Base-by-base conservation (phyloP, 2,888 invertebrate species). In the Caenorhabditis japonica region DNA sequence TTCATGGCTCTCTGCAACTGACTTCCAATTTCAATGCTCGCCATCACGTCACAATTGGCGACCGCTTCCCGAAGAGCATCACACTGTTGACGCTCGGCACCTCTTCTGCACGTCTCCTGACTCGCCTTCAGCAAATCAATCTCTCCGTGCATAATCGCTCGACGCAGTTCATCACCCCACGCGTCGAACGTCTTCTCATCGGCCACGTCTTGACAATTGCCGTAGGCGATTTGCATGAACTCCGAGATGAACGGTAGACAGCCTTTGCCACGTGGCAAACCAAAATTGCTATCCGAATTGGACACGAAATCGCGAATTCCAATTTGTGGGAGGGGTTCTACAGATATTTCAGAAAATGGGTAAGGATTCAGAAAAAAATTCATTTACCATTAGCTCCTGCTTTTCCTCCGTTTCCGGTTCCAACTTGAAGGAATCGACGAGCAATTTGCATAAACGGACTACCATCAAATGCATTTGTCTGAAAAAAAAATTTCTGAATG, bases 221-320 rank as follows among this genome's bases (percentile, higher is more conserved):
- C 86, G 56, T 85, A 87, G 3, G 82, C 83, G 51, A 79, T 77
- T 75, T 83, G 84, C 86, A 86, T 86, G 68, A 86, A 84, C 52
- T 86, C 86, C 4, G 81, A 80, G n/a, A 86, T 74, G 69, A 86
- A 87, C 8, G 86, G 86, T 10, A 86, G 77, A 64, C 86, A 86
- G 8, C 86, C 85, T 64, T 83, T 80, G 15, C 86, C 86, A 46
- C 79, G 80, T 25, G 79, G 80, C 36, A 86, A 49, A 1, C 86
- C 86, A 52, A 86, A 86, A 62, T 86, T 86, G 17, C 73, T 71
- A 23, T 76, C 76, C 7, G 84, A 81, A 8, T 79, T 79, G 1
- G 86, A 82, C 17, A 85, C 51, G 21, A 86, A 69, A 52, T 86
- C 84, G 15, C 76, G 72, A 19, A 85, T 77, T 30, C 72, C 72